Conservation (phyloP, 2,888 invertebrate genomes). For the Machimus rusticus region DNA sequence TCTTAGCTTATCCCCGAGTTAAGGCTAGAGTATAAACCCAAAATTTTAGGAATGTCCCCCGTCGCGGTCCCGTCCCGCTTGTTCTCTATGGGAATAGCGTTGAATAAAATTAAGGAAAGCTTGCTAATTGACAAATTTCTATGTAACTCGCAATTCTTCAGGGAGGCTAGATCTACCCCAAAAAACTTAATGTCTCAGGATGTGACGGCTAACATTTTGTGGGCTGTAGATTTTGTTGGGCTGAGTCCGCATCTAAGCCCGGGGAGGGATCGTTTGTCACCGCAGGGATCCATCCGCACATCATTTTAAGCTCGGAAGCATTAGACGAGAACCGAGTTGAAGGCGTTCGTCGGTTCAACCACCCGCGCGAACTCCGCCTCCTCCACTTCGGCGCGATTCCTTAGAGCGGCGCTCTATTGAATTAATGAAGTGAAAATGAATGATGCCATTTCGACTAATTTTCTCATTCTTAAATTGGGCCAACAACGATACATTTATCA, state of each 20-base stretch:
- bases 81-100: not conserved
- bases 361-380: not conserved
- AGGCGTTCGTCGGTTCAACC: not conserved
- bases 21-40: not conserved
- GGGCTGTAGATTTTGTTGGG: not conserved
- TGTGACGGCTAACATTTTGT: constrained; percentile 31
- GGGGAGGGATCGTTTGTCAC: not conserved
- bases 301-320: constrained; percentile 12
- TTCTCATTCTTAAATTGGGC: constrained; percentile 9
- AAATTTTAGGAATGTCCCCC: not conserved
- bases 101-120: constrained; percentile 35
- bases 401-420: not conserved
- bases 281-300: constrained; percentile 25
- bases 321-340: not conserved
- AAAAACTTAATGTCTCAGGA: constrained; percentile 18
- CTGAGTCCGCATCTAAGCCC: not conserved
- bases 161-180: not conserved
- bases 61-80: not conserved
- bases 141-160: constrained; percentile 4
- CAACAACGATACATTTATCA: constrained; percentile 17
- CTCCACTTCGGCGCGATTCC: not conserved
- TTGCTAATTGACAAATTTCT: constrained; percentile 39
- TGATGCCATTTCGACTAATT: constrained; percentile 34
- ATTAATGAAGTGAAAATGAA: constrained; percentile 38
- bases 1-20: not conserved